Conservation (phyloP, 2,113 vertebrate genomes). For the Carassius carassius region DNA sequence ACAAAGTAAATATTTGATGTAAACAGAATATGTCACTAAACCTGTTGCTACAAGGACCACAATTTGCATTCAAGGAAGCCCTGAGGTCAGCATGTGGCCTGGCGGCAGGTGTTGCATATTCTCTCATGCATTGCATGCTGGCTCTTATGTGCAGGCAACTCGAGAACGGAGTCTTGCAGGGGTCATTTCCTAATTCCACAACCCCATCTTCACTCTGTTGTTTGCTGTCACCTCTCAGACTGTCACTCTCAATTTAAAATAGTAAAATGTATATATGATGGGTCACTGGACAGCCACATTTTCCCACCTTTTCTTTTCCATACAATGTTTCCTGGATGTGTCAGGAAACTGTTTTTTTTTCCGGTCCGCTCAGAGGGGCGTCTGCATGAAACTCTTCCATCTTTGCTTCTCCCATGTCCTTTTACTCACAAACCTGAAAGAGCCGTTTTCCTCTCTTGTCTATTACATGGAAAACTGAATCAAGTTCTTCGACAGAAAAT, state of each 20-base stretch:
- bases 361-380: background rate
- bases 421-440: background rate
- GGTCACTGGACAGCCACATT: background rate
- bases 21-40: background rate
- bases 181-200: background rate
- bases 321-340: constrained; percentile 20
- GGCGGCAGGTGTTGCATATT: background rate
- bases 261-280: background rate
- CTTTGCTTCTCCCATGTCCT: constrained; percentile 12
- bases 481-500: background rate
- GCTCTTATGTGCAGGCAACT: background rate
- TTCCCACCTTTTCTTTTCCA: constrained; percentile 12
- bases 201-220: background rate
- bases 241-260: background rate
- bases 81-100: background rate
- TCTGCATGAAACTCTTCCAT: constrained; percentile 3
- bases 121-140: background rate
- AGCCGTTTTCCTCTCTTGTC: background rate
- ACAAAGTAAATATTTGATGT: background rate
- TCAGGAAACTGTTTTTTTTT: background rate
- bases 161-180: background rate
- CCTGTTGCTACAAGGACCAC: background rate
- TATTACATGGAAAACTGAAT: background rate
- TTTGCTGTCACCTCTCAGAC: background rate
- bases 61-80: background rate